phyloP scores from a whole-genome alignment of 2,113 vertebrate species.

The Gambusia affinis region DNA sequence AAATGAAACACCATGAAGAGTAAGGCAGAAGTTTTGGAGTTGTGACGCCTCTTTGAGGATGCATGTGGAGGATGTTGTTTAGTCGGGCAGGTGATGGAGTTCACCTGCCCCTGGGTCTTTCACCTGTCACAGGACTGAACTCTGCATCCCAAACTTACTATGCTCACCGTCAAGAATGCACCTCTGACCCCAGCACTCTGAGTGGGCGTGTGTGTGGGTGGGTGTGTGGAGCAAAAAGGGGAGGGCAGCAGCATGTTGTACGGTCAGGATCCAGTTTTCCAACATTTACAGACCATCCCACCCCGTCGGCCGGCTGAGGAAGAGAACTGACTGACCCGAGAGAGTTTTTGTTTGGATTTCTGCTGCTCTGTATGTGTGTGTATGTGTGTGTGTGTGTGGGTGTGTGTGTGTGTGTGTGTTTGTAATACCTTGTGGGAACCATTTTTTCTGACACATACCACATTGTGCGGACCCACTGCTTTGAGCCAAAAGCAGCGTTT shows the following conservation, averaged over 20 bases:
- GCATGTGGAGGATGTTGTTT: constrained; percentile 31
- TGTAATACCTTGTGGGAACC: no score
- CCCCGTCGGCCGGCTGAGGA: constrained; percentile 22
- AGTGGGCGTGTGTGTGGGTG: constrained; percentile 10
- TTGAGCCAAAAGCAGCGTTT: no score
- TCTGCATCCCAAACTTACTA: constrained; percentile 43
- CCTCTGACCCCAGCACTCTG: constrained; percentile 47
- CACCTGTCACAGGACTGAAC: constrained; percentile 58
- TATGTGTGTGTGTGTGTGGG: constrained; percentile 12
- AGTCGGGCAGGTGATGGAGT: constrained; percentile 22
- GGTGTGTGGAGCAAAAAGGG: not conserved
- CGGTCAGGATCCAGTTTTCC: constrained; percentile 67
- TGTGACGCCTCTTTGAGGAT: not conserved
- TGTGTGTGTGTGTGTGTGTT: constrained; percentile 11
- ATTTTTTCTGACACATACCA: no score
- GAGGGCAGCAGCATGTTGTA: not conserved
- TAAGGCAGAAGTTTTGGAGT: not conserved
- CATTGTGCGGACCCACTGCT: no score
- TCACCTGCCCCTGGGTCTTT: constrained; percentile 60
- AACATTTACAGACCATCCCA: constrained; percentile 31
- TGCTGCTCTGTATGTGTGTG: constrained; percentile 1
- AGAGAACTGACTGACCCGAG: constrained; percentile 47
- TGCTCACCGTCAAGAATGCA: constrained; percentile 25
- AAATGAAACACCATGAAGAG: not conserved
- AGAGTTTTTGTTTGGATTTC: constrained; percentile 13